These are phyloP conservation scores for Labia minor DNA, from an alignment of 2,888 invertebrate species.

Conservation along the genomic window DNA sequence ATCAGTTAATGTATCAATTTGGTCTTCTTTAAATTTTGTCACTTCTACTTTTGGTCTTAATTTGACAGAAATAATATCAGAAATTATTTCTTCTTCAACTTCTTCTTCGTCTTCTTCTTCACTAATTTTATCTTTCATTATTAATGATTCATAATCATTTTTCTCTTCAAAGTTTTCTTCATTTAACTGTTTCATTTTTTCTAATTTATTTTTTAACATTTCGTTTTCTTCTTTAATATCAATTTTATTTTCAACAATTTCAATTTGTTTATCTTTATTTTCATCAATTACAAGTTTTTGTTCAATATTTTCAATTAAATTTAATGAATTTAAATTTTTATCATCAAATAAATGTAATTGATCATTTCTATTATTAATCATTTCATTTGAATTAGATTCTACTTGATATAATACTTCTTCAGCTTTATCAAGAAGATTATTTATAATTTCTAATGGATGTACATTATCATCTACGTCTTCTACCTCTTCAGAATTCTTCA, in stretches of 20 bases:
- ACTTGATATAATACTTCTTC: not conserved
- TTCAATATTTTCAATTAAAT: not conserved
- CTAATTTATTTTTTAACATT: not conserved
- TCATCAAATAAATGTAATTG: not conserved
- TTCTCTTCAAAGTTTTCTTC: not conserved
- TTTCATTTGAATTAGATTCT: not conserved
- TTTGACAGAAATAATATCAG: conserved; percentile 23
- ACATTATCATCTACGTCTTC: not conserved
- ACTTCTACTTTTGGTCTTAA: not conserved
- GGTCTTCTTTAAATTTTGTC: not conserved
- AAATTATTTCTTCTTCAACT: conserved; percentile 20
- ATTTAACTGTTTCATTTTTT: conserved; percentile 18
- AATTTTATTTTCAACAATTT: not conserved
- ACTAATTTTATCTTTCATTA: conserved; percentile 4
- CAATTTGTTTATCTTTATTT: not conserved
- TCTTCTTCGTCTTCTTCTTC: not conserved
- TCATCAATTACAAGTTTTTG: not conserved
- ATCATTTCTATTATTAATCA: not conserved
- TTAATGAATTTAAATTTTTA: too few species aligned
- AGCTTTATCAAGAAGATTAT: conserved; percentile 1
- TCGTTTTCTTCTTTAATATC: not conserved
- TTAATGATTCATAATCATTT: not conserved
- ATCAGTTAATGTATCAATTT: not conserved
- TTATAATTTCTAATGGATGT: not conserved
- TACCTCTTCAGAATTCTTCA: not conserved